Conservation (phyloP, 2,888 invertebrate genomes). For the Harpalus rubripes region DNA sequence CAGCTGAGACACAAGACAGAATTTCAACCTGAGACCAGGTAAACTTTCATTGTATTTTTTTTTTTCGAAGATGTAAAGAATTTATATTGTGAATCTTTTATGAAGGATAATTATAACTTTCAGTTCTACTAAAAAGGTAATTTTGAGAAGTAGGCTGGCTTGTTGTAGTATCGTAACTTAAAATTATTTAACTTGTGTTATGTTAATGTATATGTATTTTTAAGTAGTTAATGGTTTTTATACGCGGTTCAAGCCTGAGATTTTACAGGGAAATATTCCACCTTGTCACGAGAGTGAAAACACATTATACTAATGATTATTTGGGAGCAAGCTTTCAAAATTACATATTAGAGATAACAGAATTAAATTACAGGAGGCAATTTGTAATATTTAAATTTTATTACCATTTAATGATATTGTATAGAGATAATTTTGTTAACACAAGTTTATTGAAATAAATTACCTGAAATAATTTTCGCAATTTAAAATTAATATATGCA, state of each 20-base stretch:
- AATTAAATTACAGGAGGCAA: conserved; percentile 26
- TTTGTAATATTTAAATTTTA: conserved; percentile 48
- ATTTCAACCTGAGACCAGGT: conserved; percentile 36
- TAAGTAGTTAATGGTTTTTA: conserved; percentile 19
- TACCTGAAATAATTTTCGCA: not conserved
- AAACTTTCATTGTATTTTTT: conserved; percentile 38
- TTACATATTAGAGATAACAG: conserved; percentile 47
- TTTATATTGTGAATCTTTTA: conserved; percentile 3
- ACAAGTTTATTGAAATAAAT: conserved; percentile 7
- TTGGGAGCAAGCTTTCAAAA: conserved; percentile 41
- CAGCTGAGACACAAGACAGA: conserved; percentile 4
- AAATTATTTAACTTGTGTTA: conserved; percentile 18
- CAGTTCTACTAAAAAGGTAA: conserved; percentile 14
- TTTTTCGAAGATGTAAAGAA: conserved; percentile 4
- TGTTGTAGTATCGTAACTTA: conserved; percentile 14
- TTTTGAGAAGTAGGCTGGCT: conserved; percentile 15
- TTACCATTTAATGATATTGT: conserved; percentile 12
- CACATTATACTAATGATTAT: conserved; percentile 40
- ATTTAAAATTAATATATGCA: not conserved
- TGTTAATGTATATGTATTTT: conserved; percentile 37
- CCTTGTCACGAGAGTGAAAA: conserved; percentile 20
- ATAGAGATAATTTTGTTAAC: not conserved
- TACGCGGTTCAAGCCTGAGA: not conserved
- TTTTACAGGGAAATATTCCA: conserved; percentile 24
- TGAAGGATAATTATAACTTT: conserved; percentile 45